These are phyloP conservation scores for Malacoraja senta DNA, from an alignment of 2,797 vertebrate genomes.

Conservation along the genomic window DNA sequence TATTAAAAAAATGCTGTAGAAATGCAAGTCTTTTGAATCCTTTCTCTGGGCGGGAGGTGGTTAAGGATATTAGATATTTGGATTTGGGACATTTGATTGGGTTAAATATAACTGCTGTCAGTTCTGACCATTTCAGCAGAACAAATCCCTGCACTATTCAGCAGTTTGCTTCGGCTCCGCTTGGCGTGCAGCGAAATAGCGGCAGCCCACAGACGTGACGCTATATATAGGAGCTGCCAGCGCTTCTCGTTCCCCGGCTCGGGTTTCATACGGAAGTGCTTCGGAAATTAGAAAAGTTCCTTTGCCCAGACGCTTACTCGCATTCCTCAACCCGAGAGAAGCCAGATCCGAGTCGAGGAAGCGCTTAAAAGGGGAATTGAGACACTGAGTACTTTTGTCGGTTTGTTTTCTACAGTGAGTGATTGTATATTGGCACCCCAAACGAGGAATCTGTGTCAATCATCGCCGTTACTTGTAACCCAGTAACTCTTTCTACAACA, in stretches of 20 bases:
- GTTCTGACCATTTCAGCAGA: not conserved
- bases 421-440: not conserved
- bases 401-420: not conserved
- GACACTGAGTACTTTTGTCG: not conserved
- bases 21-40: no score
- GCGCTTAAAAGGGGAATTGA: constrained; percentile 18
- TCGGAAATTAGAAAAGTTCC: constrained; percentile 39
- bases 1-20: no score
- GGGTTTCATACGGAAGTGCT: constrained; percentile 40
- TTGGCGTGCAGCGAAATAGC: not conserved
- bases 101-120: not conserved
- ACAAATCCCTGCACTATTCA: not conserved
- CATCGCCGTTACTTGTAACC: not conserved
- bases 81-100: no score
- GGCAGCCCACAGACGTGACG: not conserved
- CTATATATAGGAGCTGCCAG: constrained; percentile 41
- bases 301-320: constrained; percentile 26
- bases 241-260: not conserved
- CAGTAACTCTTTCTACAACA: not conserved
- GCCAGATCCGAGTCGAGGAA: constrained; percentile 35
- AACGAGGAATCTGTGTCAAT: not conserved
- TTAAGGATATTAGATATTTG: no score
- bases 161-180: not conserved
- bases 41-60: no score
- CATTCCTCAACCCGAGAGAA: constrained; percentile 20